A percentile compares a stretch with the other conserved stretches of the same genome.
Evolutionary conservation across 2,888 invertebrate genomes (phyloP).

Genomic region (Tiliacea citrago): DNA sequence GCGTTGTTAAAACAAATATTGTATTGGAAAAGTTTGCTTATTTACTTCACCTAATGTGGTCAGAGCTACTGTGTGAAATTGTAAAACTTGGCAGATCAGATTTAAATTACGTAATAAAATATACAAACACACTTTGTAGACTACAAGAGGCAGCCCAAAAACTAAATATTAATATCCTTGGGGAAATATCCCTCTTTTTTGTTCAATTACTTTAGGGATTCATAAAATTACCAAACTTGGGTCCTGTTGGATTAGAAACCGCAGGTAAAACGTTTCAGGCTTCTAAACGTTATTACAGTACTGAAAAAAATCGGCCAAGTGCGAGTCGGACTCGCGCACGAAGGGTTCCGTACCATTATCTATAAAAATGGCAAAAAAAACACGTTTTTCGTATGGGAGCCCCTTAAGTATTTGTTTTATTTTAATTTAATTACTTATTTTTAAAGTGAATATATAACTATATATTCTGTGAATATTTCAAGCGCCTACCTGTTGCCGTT

Average conservation of each 20-base stretch:
- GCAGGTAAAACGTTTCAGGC: constrained; percentile 42
- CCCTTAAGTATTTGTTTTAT: too few species aligned
- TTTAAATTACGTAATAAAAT: constrained; percentile 24
- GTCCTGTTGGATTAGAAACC: constrained; percentile 39
- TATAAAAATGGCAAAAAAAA: too few species aligned
- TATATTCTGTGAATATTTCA: too few species aligned
- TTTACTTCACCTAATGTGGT: constrained; percentile 18
- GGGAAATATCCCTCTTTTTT: constrained; percentile 49
- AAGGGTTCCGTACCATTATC: too few species aligned
- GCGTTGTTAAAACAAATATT: constrained; percentile 26
- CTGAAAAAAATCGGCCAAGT: too few species aligned
- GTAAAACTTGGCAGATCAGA: constrained; percentile 22
- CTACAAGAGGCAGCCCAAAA: constrained; percentile 16
- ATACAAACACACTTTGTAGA: constrained; percentile 15
- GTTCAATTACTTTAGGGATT: constrained; percentile 52
- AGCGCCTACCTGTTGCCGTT: too few species aligned
- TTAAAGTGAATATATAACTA: too few species aligned
- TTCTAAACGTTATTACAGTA: constrained; percentile 35
- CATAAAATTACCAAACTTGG: constrained; percentile 44
- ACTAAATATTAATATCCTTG: constrained; percentile 39
- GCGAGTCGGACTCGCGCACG: too few species aligned
- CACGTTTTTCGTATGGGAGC: too few species aligned
- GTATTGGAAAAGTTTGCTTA: constrained; percentile 29
- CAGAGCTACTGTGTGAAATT: constrained; percentile 16
- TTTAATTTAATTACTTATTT: too few species aligned